Percentiles rank a stretch among this genome's conserved stretches.
phyloP scores from a whole-genome alignment of 2,113 vertebrate species.

The Scalopus aquaticus region DNA sequence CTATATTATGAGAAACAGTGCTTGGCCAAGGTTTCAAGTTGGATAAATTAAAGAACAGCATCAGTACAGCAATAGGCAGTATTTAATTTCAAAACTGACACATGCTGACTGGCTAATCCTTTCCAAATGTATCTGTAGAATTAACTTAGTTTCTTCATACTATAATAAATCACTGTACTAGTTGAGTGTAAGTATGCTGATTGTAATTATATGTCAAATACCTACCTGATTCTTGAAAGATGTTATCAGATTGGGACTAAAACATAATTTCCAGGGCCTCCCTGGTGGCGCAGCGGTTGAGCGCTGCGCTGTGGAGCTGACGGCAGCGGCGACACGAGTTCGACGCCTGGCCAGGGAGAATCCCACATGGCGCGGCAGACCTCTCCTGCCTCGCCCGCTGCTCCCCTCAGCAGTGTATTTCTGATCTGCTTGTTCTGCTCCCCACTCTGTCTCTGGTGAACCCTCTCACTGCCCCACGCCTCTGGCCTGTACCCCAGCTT shows the following conservation, averaged over 20 bases:
- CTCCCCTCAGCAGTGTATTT: too few species aligned
- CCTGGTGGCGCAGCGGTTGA: too few species aligned
- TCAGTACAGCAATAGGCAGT: not conserved
- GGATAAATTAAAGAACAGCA: not conserved
- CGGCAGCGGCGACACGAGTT: too few species aligned
- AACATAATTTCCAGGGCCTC: too few species aligned
- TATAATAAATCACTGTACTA: not conserved
- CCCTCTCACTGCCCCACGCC: too few species aligned
- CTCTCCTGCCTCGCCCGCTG: too few species aligned
- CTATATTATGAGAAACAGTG: not conserved
- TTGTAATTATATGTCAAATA: not conserved
- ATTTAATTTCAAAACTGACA: conserved; percentile 43
- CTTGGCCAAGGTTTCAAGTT: not conserved
- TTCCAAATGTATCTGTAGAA: not conserved
- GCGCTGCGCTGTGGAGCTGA: too few species aligned
- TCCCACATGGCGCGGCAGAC: too few species aligned
- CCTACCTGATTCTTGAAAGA: conserved; percentile 30
- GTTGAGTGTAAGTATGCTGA: not conserved
- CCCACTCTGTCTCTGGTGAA: too few species aligned
- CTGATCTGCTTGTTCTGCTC: too few species aligned
- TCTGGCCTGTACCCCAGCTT: too few species aligned
- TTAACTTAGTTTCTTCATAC: not conserved
- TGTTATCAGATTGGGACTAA: not conserved
- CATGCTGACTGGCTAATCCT: not conserved
- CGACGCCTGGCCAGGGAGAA: too few species aligned